Percentiles rank a stretch among this genome's conserved stretches.
These are phyloP conservation scores for Philypnodon macrostomus DNA, from an alignment of 2,797 vertebrate genomes.

Conservation along the genomic window DNA sequence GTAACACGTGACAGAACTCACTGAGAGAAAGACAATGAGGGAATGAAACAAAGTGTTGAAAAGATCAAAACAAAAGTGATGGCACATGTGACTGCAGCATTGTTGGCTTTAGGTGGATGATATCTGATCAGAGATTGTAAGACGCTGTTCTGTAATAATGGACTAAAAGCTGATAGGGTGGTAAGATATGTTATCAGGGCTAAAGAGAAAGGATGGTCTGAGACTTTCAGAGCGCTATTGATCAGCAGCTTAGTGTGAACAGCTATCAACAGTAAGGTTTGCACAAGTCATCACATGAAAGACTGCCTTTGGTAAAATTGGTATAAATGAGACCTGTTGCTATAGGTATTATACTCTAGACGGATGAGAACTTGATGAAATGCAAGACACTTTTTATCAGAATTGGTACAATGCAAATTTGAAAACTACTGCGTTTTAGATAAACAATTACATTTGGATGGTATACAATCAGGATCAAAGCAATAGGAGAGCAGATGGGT, in stretches of 20 bases:
- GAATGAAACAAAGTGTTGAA: neutral
- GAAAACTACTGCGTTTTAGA: too few species aligned
- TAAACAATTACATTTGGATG: too few species aligned
- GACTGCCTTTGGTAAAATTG: too few species aligned
- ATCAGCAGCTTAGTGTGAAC: constrained; percentile 37
- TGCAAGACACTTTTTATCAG: too few species aligned
- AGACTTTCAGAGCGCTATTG: constrained; percentile 28
- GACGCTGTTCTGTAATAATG: constrained; percentile 31
- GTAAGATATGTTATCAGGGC: constrained; percentile 33
- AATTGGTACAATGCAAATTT: too few species aligned
- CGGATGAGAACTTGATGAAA: too few species aligned
- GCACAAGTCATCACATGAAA: constrained; percentile 22
- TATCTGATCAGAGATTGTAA: constrained; percentile 39
- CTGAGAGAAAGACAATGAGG: constrained; percentile 4
- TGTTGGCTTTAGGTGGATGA: constrained; percentile 26
- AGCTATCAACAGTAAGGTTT: constrained; percentile 36
- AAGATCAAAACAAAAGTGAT: too few species aligned
- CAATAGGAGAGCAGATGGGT: too few species aligned
- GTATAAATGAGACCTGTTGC: too few species aligned
- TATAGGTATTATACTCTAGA: too few species aligned
- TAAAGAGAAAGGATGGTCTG: constrained; percentile 20
- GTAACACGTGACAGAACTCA: constrained; percentile 40
- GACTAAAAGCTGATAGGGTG: constrained; percentile 20
- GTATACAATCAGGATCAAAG: too few species aligned
- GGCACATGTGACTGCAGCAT: too few species aligned